Percentiles rank a stretch among this genome's conserved stretches.
Evolutionary conservation across 2,888 invertebrate genomes (phyloP).

Genomic region (Sarcophaga carnaria): DNA sequence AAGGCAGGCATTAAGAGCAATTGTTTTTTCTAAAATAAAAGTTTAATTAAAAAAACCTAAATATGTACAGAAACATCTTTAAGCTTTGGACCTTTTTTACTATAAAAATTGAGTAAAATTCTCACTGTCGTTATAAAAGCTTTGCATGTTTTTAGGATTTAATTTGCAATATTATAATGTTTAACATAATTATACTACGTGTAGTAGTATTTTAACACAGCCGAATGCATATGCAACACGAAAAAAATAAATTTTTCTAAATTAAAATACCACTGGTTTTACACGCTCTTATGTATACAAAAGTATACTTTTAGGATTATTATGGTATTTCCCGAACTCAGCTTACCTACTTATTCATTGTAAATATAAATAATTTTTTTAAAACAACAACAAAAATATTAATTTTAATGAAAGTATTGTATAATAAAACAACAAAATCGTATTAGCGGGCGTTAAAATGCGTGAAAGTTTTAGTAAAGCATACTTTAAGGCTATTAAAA

Average conservation of each 20-base stretch:
- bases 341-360: not conserved
- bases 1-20: slow-evolving; percentile 57
- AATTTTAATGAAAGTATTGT: too few relatives aligned
- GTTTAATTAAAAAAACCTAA: not conserved
- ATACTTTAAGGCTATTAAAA: slow-evolving; percentile 38
- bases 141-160: too few relatives aligned
- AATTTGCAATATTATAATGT: too few relatives aligned
- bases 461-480: not conserved
- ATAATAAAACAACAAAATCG: not conserved
- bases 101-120: too few relatives aligned
- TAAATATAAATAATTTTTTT: not conserved
- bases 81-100: too few relatives aligned
- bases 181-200: too few relatives aligned
- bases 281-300: not conserved
- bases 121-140: too few relatives aligned
- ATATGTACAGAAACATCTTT: not conserved
- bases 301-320: slow-evolving; percentile 54
- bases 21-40: slow-evolving; percentile 37
- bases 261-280: not conserved
- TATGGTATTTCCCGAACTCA: not conserved
- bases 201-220: not conserved
- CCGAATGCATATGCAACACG: too few relatives aligned
- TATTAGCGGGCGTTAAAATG: not conserved
- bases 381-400: too few relatives aligned
- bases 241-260: not conserved